Base-by-base conservation (phyloP, 2,113 vertebrate species). In the Tyrannus savana region DNA sequence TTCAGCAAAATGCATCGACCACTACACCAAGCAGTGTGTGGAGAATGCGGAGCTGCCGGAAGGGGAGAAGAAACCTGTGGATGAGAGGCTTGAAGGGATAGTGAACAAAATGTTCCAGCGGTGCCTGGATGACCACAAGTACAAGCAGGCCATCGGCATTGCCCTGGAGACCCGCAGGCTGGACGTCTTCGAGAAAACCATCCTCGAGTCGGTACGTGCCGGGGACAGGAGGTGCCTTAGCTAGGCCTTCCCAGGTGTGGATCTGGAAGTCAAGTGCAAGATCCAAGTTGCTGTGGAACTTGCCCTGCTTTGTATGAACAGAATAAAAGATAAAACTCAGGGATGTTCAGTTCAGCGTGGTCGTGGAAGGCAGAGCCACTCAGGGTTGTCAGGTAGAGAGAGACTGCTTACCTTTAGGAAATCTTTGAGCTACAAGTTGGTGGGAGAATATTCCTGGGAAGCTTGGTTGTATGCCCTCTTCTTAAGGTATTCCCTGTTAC, bases 51-150 rank as follows among this genome's bases (percentile, higher is more conserved):
- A 99, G 84, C 97, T 99, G 73, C 98, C 98, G 0, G 99, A 99
- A 95, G 99, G 98, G 19, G 99, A 99, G 93, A 99, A 98, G 98
- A 99, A 99, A 83, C 98, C 97, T 39, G 98, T 99, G 5, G 99
- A 99, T 94, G 99, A 99, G 50, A 99, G 99, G 58, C 97, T 99
- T 15, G 99, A 99, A 97, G 99, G 99, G 77, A 99, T 99, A 33
- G 99, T 99, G 90, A 99, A 99, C 97, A 99, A 99, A 96, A 99
- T 99, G 99, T 99, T 99, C 93, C 98, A 99, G 95, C 97, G 99
- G 42, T 99, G 99, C 97, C 96, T 99, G 47, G 99, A 99, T 24
- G 99, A 99, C 90, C 99, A 99, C 98, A 99, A 99, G 96, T 99
- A 99, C 95, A 99, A 99, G 91, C 99, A 99, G 94, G 99, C 99